These are phyloP conservation scores for Hipposideros armiger DNA, from an alignment of 2,113 vertebrate genomes.

Conservation along the genomic window DNA sequence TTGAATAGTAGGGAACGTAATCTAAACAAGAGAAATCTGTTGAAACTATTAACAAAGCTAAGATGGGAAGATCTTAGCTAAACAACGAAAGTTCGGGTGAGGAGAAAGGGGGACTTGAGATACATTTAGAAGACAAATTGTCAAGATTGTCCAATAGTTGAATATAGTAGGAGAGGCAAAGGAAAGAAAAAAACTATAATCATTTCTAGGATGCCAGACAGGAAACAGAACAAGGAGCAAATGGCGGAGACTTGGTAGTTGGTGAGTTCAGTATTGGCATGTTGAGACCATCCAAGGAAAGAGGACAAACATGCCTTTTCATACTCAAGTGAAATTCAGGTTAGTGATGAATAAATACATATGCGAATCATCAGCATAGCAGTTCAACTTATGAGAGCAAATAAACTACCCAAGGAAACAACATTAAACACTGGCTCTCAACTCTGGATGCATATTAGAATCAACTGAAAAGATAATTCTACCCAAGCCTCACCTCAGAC, in stretches of 20 bases:
- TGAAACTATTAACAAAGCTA: neutral
- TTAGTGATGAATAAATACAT: neutral
- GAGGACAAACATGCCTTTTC: neutral
- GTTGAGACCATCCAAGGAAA: neutral
- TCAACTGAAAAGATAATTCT: neutral
- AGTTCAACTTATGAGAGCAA: neutral
- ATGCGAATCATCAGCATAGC: neutral
- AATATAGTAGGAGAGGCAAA: neutral
- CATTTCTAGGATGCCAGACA: constrained; percentile 24
- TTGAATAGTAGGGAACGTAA: neutral
- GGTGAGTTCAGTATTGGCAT: neutral
- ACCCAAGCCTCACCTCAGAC: neutral
- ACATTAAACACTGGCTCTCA: neutral
- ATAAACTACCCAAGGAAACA: neutral
- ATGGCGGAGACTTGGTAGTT: neutral
- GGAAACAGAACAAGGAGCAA: neutral
- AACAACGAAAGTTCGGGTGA: neutral
- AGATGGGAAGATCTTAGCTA: neutral
- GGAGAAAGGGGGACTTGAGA: neutral
- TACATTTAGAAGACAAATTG: neutral
- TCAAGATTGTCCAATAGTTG: neutral
- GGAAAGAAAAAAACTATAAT: neutral
- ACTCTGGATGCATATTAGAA: neutral
- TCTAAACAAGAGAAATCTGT: neutral
- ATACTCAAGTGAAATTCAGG: neutral